Evolutionary conservation across 53 echinoderm and acorn worm species (phyloP).

Genomic region (Actinopyga echinites): DNA sequence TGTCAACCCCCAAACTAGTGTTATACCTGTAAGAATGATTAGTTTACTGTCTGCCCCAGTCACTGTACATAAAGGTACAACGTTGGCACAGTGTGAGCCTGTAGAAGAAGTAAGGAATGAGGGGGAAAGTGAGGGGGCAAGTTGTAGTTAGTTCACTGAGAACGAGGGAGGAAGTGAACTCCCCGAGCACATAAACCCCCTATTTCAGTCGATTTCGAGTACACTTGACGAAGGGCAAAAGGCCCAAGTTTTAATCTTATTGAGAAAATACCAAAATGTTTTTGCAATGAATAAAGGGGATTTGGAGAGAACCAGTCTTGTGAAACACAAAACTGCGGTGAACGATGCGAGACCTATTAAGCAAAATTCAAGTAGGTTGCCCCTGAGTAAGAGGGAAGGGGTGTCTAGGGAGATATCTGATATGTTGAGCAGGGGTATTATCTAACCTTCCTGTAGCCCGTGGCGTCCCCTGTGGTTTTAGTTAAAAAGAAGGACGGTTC

Average conservation of each 20-base stretch:
- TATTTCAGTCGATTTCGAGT: background rate
- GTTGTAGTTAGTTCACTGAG: too few species aligned
- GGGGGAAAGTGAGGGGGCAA: background rate
- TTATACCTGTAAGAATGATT: background rate
- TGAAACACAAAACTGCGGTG: background rate
- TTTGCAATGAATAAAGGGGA: background rate
- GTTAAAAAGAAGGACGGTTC: too few species aligned
- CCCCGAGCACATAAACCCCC: background rate
- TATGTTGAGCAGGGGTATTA: background rate
- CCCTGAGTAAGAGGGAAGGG: background rate
- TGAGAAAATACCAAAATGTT: background rate
- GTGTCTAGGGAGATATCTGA: background rate
- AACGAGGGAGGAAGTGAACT: background rate
- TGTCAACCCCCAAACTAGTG: background rate
- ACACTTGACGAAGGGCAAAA: background rate
- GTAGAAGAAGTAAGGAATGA: background rate
- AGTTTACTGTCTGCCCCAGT: background rate
- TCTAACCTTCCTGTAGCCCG: background rate
- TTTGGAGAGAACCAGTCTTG: background rate
- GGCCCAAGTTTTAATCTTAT: background rate
- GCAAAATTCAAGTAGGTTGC: background rate
- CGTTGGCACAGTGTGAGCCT: background rate
- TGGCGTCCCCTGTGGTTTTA: background rate
- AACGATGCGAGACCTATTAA: background rate
- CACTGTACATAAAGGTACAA: background rate